These are phyloP conservation scores for Stenodema calcarata DNA, from an alignment of 2,888 invertebrate species.

Conservation along the genomic window DNA sequence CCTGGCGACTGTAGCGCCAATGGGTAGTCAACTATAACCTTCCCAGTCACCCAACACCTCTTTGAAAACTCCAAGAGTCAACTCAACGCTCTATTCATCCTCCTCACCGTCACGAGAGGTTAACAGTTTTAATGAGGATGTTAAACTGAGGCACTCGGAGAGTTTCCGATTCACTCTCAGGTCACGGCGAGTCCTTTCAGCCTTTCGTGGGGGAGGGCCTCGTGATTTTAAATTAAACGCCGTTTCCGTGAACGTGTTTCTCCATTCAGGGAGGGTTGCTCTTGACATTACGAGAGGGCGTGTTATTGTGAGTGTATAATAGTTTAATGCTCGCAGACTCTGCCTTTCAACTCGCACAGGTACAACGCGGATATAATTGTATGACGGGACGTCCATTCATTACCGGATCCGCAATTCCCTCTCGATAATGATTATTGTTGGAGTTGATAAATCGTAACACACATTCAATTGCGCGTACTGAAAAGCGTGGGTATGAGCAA, in stretches of 20 bases:
- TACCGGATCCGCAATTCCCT: not conserved
- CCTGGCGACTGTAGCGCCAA: no score
- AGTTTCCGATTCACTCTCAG: not conserved
- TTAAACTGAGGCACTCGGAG: not conserved
- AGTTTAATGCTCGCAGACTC: not conserved
- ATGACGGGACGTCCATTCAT: not conserved
- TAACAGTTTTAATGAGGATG: not conserved
- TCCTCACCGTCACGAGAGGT: not conserved
- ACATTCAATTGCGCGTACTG: no score
- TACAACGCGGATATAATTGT: not conserved
- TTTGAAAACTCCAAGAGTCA: not conserved
- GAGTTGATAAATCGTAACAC: no score
- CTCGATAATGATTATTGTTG: not conserved
- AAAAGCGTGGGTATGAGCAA: no score
- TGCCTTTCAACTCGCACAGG: not conserved
- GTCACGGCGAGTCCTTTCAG: not conserved
- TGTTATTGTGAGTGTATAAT: not conserved
- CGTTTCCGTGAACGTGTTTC: not conserved
- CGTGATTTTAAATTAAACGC: not conserved
- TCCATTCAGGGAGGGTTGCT: not conserved
- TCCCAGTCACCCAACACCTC: not conserved
- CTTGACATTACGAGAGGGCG: not conserved
- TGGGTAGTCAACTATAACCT: not conserved
- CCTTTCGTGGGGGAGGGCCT: not conserved
- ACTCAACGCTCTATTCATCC: not conserved